These are phyloP conservation scores for Cygnus atratus DNA, from an alignment of 2,113 vertebrate genomes.

Conservation along the genomic window DNA sequence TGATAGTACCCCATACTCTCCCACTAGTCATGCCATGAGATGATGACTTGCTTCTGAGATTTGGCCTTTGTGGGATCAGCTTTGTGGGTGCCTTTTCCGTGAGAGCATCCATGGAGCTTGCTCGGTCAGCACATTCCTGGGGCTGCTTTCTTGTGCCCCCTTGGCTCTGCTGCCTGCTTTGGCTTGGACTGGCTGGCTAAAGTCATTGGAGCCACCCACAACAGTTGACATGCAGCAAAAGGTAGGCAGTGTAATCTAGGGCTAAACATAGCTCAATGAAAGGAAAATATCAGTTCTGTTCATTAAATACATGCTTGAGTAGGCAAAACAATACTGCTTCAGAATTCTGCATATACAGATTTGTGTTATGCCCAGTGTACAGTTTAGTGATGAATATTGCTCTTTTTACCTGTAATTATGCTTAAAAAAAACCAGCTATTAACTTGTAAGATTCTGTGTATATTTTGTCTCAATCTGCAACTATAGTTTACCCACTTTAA, in stretches of 20 bases:
- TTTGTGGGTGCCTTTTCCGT: not conserved
- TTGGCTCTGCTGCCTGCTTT: not conserved
- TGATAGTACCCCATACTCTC: not conserved
- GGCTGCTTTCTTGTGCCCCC: not conserved
- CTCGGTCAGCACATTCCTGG: not conserved
- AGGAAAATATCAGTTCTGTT: not conserved
- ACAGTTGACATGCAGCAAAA: rapidly evolving
- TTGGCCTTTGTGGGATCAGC: not conserved
- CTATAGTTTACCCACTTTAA: not conserved
- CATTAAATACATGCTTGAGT: not conserved
- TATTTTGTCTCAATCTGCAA: not conserved
- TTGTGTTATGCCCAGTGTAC: not conserved
- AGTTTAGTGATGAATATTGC: not conserved
- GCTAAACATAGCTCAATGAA: not conserved
- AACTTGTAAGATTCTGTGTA: not conserved
- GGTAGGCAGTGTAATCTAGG: not conserved
- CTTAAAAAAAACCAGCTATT: not conserved
- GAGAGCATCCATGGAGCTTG: not conserved
- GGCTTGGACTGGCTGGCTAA: not conserved
- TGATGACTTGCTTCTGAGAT: not conserved
- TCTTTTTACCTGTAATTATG: not conserved
- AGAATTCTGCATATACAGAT: not conserved
- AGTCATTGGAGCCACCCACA: not conserved
- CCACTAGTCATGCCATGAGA: not conserved
- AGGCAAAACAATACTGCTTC: not conserved